These are phyloP conservation scores for Lepilemur ruficaudatus DNA, from an alignment of 2,797 vertebrate genomes.

Conservation along the genomic window DNA sequence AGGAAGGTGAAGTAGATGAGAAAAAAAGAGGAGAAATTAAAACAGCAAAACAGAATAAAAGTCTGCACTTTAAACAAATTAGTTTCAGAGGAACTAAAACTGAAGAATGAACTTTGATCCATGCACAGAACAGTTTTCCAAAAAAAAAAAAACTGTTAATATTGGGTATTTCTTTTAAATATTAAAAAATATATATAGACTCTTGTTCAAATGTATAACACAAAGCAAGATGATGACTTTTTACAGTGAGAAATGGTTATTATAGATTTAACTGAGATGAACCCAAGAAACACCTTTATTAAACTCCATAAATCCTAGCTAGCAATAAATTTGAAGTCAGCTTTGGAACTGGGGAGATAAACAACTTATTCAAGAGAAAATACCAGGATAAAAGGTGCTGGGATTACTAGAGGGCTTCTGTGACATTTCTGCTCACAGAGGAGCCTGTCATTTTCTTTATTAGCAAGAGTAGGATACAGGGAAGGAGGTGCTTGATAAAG, in stretches of 20 bases:
- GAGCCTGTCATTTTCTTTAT: slow-evolving; percentile 48
- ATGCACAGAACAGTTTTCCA: not conserved
- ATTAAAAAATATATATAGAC: not conserved
- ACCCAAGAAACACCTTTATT: slow-evolving; percentile 64
- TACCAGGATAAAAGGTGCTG: slow-evolving; percentile 28
- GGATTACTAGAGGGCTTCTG: slow-evolving; percentile 8
- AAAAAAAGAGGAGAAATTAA: not conserved
- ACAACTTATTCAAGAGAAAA: slow-evolving; percentile 59
- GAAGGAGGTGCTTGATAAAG: slow-evolving; percentile 20
- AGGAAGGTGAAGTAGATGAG: not conserved
- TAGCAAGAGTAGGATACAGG: not conserved
- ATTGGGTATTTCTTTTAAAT: slow-evolving; percentile 27
- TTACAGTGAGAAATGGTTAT: slow-evolving; percentile 20
- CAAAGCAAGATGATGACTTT: slow-evolving; percentile 24
- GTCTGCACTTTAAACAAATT: not conserved
- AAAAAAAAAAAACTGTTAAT: not conserved
- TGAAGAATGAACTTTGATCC: not conserved
- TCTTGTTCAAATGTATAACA: not conserved
- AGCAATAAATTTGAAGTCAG: slow-evolving; percentile 52
- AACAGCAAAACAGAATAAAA: slow-evolving; percentile 1
- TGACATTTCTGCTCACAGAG: slow-evolving; percentile 41
- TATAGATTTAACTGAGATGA: slow-evolving; percentile 47
- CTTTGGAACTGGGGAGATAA: slow-evolving; percentile 59
- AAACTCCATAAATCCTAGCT: slow-evolving; percentile 69
- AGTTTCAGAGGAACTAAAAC: slow-evolving; percentile 23